phyloP scores from a whole-genome alignment of 2,113 vertebrate species.

The Pampusana beccarii region DNA sequence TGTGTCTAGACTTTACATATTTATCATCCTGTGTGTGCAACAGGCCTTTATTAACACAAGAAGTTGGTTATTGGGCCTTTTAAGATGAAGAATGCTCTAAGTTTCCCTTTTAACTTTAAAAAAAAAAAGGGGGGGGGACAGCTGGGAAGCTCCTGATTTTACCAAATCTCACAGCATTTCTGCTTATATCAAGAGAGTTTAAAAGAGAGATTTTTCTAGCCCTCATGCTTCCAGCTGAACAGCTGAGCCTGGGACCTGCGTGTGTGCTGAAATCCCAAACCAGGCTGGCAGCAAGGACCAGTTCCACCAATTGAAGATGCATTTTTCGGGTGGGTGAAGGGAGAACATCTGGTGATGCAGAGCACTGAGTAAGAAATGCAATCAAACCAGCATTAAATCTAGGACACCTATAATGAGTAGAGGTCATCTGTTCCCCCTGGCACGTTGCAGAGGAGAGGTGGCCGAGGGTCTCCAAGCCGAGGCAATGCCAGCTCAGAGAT shows the following conservation, averaged over 20 bases:
- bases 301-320: not conserved
- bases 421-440: no score
- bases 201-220: not conserved
- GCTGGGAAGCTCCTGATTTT: not conserved
- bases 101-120: not conserved
- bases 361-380: not conserved
- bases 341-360: not conserved
- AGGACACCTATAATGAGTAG: not conserved
- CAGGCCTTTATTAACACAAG: not conserved
- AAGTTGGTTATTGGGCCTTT: not conserved
- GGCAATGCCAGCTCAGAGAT: not conserved
- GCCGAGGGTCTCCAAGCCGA: not conserved
- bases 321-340: not conserved
- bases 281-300: not conserved
- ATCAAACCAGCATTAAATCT: not conserved
- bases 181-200: not conserved
- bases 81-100: not conserved
- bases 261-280: not conserved
- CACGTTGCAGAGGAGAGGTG: accelerated
- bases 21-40: not conserved
- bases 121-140: no score
- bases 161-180: not conserved
- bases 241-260: accelerated
- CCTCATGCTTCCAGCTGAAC: not conserved
- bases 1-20: not conserved